Conservation (phyloP, 2,797 vertebrate species). For the Okamejei kenojei region DNA sequence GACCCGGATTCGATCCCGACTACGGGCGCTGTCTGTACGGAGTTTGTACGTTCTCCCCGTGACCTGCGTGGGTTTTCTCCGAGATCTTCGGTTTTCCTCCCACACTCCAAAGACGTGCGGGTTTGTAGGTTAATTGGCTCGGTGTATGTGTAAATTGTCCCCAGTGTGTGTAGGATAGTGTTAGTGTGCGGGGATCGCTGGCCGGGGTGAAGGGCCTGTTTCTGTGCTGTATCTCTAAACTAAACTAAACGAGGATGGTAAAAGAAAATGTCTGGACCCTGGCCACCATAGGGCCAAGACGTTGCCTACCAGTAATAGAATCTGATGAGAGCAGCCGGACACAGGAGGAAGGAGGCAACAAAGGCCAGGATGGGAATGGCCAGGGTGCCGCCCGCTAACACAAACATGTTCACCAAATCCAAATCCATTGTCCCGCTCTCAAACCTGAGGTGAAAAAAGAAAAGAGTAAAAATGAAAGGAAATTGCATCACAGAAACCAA, state of each 20-base stretch:
- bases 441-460: slow-evolving; percentile 44
- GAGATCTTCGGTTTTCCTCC: too few relatives aligned
- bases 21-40: too few relatives aligned
- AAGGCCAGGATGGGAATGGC: slow-evolving; percentile 89
- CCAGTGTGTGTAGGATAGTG: too few relatives aligned
- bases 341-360: slow-evolving; percentile 79
- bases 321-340: slow-evolving; percentile 83
- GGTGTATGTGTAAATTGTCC: too few relatives aligned
- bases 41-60: too few relatives aligned
- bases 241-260: neutral
- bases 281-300: slow-evolving; percentile 8
- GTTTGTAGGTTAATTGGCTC: too few relatives aligned
- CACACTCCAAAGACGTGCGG: too few relatives aligned
- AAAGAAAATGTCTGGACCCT: neutral
- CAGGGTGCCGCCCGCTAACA: slow-evolving; percentile 77
- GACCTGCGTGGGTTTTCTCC: too few relatives aligned
- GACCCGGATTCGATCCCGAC: too few relatives aligned
- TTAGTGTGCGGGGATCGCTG: too few relatives aligned
- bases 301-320: slow-evolving; percentile 86
- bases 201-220: too few relatives aligned
- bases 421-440: slow-evolving; percentile 67
- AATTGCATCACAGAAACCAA: neutral
- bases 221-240: too few relatives aligned
- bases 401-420: slow-evolving; percentile 79
- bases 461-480: neutral